phyloP scores from a whole-genome alignment of 2,797 vertebrate genomes.

The Poecilia velifera region DNA sequence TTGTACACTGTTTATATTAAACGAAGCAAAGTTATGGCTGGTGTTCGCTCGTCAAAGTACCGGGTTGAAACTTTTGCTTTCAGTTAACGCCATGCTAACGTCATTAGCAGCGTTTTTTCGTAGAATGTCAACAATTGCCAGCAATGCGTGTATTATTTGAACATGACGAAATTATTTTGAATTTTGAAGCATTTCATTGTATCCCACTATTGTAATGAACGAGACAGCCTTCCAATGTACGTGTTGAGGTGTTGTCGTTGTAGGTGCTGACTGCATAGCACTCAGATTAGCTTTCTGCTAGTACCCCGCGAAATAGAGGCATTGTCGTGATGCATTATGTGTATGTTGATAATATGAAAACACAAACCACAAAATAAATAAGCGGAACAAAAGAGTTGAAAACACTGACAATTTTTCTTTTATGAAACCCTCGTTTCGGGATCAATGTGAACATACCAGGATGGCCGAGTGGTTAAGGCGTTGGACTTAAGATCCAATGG shows the following conservation, averaged over 20 bases:
- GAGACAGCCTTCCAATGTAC: too few species aligned
- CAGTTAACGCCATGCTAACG: conserved; percentile 41
- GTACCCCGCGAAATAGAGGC: background rate
- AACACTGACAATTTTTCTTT: too few species aligned
- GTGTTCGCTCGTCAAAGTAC: background rate
- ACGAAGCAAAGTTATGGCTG: background rate
- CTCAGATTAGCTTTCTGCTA: conserved; percentile 21
- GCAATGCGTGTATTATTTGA: background rate
- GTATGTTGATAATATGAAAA: too few species aligned
- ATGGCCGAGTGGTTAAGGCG: conserved; percentile 91
- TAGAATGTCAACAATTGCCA: background rate
- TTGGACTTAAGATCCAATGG: conserved; percentile 91
- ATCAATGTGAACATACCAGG: conserved; percentile 72
- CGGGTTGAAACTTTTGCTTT: conserved; percentile 10
- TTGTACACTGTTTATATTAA: background rate
- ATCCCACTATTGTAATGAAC: background rate
- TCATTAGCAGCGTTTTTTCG: background rate
- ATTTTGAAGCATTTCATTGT: background rate
- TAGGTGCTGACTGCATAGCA: conserved; percentile 1
- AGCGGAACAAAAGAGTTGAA: accelerated
- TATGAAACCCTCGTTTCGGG: accelerated
- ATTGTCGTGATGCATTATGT: background rate
- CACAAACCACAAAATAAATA: too few species aligned
- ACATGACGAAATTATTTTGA: background rate
- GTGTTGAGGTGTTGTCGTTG: background rate